Evolutionary conservation across 2,888 invertebrate genomes (phyloP).

Genomic region (Lypha dubia): DNA sequence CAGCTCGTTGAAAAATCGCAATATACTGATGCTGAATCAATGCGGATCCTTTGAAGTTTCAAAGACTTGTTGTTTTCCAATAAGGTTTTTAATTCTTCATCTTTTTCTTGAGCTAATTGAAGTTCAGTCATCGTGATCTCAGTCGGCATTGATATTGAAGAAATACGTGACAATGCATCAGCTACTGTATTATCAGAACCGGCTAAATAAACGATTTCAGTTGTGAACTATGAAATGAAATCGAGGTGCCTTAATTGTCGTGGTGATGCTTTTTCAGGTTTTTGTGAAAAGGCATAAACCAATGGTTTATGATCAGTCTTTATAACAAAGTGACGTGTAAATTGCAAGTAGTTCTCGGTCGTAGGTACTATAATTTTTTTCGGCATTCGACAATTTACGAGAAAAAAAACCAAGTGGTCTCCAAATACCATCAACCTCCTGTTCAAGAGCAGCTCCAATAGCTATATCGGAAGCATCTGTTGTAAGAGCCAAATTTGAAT

Average conservation of each 20-base stretch:
- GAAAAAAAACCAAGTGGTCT: conserved; percentile 76
- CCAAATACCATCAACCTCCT: conserved; percentile 48
- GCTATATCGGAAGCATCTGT: conserved; percentile 51
- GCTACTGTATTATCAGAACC: conserved; percentile 49
- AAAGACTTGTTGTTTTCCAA: background rate
- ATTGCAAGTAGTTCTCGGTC: conserved; percentile 66
- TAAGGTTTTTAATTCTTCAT: conserved; percentile 18
- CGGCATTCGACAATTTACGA: conserved; percentile 75
- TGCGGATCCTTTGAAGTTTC: conserved; percentile 13
- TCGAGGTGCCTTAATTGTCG: too few relatives aligned
- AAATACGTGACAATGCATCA: conserved; percentile 47
- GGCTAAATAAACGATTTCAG: conserved; percentile 28
- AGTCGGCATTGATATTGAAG: conserved; percentile 37
- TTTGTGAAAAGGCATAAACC: too few relatives aligned
- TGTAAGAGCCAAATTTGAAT: conserved; percentile 37
- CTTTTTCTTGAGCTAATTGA: background rate
- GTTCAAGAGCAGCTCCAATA: conserved; percentile 65
- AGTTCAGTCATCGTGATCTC: background rate
- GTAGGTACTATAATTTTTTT: conserved; percentile 58
- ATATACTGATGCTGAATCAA: background rate
- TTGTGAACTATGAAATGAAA: conserved; percentile 51
- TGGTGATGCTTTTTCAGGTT: too few relatives aligned
- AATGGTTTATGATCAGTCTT: conserved; percentile 60
- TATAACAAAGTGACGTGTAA: conserved; percentile 69
- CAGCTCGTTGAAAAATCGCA: background rate